Base-by-base conservation (phyloP, 2,888 invertebrate genomes). In the Caenorhabditis afra region DNA sequence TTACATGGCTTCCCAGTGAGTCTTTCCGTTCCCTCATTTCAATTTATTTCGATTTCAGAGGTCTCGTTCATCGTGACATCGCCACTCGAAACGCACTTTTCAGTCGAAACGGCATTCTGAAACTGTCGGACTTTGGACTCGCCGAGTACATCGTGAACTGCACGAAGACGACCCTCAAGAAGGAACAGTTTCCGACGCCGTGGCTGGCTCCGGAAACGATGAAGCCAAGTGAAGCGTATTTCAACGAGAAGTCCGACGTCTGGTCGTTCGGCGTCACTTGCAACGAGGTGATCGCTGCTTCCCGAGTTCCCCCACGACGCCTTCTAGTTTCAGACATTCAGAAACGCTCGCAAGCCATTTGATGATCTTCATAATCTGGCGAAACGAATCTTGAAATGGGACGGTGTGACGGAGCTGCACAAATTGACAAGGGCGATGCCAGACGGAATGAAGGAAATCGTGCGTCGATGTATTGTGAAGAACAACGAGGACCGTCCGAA, bases 61-160 rank as follows among this genome's bases (percentile, higher is more conserved):
- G 49, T 37, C 53, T 73, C 8, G 82, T 82, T 0, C 82, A 82
- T 66, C 66, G 82, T 3, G 82, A 82, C 50, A 14, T 82, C 45
- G 80, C 82, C 0, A 73, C 80, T 8, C 45, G 82, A 68, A 82
- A 82, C 65, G 68, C 49, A 7, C 39, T 79, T 3, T 64, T 79
- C 64, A 79, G 47, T n/a, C 45, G 44, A 12, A 68, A 68, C 50
- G 79, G 79, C 14, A 73, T 79, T 22, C 29, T 79, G 22, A 79
- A 79, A 59, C 8, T 79, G 1, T 22, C 73, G 0, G 79, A 79
- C 49, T 73, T 79, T 45, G 79, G 79, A n/a, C 8, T 79, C 16
- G 57, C 73, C 1, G 66, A 68, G 14, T 12, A 14, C 1, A 58
- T 44, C 12, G 20, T 29, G n/a, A 71, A 78, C 11, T 10, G 71